Evolutionary conservation across 2,888 invertebrate species (phyloP).

Genomic region (Macrophya annulata): DNA sequence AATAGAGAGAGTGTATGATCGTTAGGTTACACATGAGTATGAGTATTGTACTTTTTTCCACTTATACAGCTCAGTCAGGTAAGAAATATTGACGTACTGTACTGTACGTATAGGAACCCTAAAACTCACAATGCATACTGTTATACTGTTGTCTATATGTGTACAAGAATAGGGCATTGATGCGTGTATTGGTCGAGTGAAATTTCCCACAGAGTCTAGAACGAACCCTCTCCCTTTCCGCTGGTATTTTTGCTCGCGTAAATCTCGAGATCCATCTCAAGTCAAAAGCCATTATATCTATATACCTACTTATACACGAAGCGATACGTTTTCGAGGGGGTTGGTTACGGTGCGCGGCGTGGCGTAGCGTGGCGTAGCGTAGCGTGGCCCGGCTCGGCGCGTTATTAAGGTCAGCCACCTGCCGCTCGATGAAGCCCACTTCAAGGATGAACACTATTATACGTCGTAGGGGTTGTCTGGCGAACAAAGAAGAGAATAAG

Average conservation of each 20-base stretch:
- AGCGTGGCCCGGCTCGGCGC: conserved; percentile 70
- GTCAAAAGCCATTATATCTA: conserved; percentile 52
- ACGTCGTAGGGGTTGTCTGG: conserved; percentile 63
- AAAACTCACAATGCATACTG: background rate
- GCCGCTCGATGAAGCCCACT: conserved; percentile 78
- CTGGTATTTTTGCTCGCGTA: conserved; percentile 60
- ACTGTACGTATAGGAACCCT: background rate
- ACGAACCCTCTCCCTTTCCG: conserved; percentile 49
- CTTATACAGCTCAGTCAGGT: background rate
- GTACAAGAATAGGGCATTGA: background rate
- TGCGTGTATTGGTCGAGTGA: background rate
- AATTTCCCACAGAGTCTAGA: conserved; percentile 48
- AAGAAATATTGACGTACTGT: background rate
- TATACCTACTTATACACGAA: conserved; percentile 29
- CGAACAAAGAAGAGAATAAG: conserved; percentile 54
- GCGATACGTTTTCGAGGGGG: conserved; percentile 46
- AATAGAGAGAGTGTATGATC: conserved; percentile 42
- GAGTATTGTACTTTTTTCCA: conserved; percentile 4
- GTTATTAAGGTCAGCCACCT: conserved; percentile 79
- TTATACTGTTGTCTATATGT: background rate
- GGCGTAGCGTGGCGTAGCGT: conserved; percentile 60
- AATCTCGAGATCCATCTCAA: conserved; percentile 60
- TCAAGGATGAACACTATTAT: conserved; percentile 78
- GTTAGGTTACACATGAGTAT: conserved; percentile 11
- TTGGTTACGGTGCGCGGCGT: conserved; percentile 48